Evolutionary conservation across 1,140 invertebrate species (phyloP).

Genomic region (Anagrus nilaparvatae): DNA sequence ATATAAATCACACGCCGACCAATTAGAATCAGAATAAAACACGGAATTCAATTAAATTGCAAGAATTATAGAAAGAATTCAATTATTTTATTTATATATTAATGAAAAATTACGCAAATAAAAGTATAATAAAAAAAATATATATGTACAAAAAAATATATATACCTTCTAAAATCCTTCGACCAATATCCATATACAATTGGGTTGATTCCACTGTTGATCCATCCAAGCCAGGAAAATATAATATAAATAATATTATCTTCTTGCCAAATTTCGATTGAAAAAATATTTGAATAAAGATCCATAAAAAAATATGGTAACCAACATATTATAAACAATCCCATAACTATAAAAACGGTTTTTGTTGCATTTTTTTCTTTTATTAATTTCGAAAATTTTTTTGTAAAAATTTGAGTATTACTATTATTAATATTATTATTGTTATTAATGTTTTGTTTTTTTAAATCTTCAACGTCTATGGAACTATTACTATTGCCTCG

Average conservation of each 20-base stretch:
- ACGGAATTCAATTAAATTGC: no score
- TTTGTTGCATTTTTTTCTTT: constrained; percentile 95
- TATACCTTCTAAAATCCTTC: constrained; percentile 86
- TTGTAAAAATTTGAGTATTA: constrained; percentile 68
- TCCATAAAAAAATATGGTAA: constrained; percentile 97
- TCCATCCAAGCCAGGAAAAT: constrained; percentile 97
- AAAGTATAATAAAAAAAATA: no score
- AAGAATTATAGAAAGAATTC: no score
- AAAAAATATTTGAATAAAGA: constrained; percentile 81
- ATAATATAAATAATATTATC: constrained; percentile 85
- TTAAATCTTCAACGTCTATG: background rate
- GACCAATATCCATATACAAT: constrained; percentile 97
- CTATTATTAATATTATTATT: constrained; percentile 28
- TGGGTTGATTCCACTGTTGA: constrained; percentile 97
- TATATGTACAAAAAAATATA: no score
- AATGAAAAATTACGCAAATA: no score
- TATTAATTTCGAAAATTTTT: constrained; percentile 84
- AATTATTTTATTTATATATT: no score
- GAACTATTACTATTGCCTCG: constrained; percentile 63
- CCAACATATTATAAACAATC: constrained; percentile 98
- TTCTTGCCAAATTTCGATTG: constrained; percentile 75
- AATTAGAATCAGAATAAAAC: no score
- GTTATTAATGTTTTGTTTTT: constrained; percentile 4
- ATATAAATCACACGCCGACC: no score
- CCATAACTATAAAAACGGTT: constrained; percentile 89